Evolutionary conservation across 2,113 vertebrate species (phyloP).

Genomic region (Pseudorhombus dupliciocellatus): DNA sequence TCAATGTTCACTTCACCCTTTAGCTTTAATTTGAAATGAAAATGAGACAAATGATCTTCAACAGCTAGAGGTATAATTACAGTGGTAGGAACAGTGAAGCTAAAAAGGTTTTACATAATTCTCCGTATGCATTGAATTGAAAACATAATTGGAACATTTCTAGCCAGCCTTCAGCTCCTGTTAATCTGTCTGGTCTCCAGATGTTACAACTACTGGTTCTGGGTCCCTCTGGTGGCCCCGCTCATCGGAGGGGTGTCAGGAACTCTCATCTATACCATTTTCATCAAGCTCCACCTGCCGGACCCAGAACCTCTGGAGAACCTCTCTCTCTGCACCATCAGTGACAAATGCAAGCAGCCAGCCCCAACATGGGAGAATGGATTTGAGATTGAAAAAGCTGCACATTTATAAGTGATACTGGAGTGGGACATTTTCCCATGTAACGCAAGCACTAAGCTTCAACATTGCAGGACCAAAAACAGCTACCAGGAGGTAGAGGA

Average conservation of each 20-base stretch:
- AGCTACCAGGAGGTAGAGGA: not conserved
- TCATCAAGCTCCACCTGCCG: slow-evolving; percentile 82
- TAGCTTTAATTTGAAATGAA: too few species aligned
- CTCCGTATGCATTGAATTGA: too few species aligned
- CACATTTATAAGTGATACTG: slow-evolving; percentile 46
- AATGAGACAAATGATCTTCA: too few species aligned
- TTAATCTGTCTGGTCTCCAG: slow-evolving; percentile 52
- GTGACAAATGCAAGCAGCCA: slow-evolving; percentile 16
- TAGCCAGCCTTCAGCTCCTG: too few species aligned
- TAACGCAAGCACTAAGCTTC: not conserved
- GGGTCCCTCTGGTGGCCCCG: slow-evolving; percentile 81
- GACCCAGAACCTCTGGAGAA: slow-evolving; percentile 53
- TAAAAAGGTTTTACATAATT: too few species aligned
- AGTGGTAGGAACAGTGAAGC: too few species aligned
- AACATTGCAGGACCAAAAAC: not conserved
- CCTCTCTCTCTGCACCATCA: slow-evolving; percentile 10
- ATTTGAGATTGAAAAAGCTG: slow-evolving; percentile 51
- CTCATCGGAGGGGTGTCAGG: slow-evolving; percentile 70
- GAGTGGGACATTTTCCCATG: not conserved
- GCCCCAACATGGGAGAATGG: slow-evolving; percentile 1
- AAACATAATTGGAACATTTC: too few species aligned
- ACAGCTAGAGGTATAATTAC: too few species aligned
- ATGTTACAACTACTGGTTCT: slow-evolving; percentile 83
- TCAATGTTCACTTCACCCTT: too few species aligned
- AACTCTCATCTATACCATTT: slow-evolving; percentile 69